phyloP scores from a whole-genome alignment of 1,140 invertebrate genomes.

The Bombus huntii region DNA sequence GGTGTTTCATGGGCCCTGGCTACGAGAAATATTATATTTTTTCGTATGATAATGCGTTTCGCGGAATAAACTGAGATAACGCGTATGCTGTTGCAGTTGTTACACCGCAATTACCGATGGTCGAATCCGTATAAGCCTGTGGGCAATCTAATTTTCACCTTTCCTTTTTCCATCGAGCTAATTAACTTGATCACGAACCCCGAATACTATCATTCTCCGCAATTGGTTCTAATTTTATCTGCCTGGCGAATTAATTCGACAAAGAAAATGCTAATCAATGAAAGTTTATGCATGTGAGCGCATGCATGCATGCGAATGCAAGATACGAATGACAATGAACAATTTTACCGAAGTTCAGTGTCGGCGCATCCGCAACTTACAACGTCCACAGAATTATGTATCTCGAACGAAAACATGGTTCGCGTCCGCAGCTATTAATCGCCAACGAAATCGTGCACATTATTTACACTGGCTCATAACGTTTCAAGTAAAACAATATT shows the following conservation, averaged over 20 bases:
- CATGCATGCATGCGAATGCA: neutral
- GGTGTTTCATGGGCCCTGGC: conserved; percentile 20
- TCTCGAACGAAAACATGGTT: neutral
- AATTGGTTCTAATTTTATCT: neutral
- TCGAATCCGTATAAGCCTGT: neutral
- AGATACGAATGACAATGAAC: conserved; percentile 4
- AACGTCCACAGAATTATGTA: neutral
- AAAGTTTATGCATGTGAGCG: neutral
- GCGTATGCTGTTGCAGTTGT: neutral
- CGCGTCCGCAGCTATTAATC: neutral
- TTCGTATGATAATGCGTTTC: conserved; percentile 16
- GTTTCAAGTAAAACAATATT: neutral
- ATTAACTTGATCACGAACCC: conserved; percentile 23
- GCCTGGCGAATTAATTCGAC: neutral
- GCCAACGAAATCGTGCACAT: neutral
- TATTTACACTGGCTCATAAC: neutral
- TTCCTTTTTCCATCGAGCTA: conserved; percentile 2
- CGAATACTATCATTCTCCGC: neutral
- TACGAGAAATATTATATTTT: conserved; percentile 28
- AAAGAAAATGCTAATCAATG: conserved; percentile 20
- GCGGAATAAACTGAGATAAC: neutral
- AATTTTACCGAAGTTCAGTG: neutral
- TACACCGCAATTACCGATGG: conserved; percentile 28
- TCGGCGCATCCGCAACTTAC: neutral
- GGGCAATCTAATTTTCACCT: neutral